A percentile compares a stretch with the other conserved stretches of the same genome.
phyloP scores from a whole-genome alignment of 2,797 vertebrate species.

The Phataginus tetradactyla region DNA sequence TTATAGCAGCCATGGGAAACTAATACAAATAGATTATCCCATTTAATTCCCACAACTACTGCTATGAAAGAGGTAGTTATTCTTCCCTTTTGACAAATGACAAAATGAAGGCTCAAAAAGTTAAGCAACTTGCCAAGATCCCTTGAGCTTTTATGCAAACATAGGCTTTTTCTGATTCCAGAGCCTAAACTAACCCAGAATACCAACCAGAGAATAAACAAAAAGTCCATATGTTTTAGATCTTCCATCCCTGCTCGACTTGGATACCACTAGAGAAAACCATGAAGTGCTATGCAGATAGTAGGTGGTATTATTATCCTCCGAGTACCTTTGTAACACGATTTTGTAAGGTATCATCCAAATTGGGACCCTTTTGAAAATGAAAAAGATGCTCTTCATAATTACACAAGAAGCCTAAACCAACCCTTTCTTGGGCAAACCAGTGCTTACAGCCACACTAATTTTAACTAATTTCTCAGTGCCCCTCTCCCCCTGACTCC shows the following conservation, averaged over 20 bases:
- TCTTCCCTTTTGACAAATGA: neutral
- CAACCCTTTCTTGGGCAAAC: neutral
- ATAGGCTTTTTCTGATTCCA: neutral
- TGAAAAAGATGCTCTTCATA: neutral
- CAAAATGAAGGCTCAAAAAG: neutral
- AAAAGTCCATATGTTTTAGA: neutral
- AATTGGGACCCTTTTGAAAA: neutral
- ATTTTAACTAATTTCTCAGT: neutral
- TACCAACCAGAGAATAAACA: neutral
- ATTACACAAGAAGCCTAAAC: neutral
- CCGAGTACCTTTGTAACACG: neutral
- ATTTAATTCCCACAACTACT: neutral
- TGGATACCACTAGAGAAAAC: neutral
- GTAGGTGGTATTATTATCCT: neutral
- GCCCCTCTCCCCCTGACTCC: neutral
- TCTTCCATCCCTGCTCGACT: neutral
- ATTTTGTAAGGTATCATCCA: neutral
- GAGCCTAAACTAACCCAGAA: neutral
- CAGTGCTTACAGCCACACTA: neutral
- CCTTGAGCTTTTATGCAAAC: neutral
- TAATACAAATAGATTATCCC: neutral
- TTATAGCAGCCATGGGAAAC: neutral
- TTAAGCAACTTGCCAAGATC: neutral
- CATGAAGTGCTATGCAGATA: neutral
- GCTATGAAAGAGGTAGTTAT: neutral